Percentiles rank a stretch among this genome's conserved stretches.
Conservation (phyloP, 2,888 invertebrate genomes). For the Corythucha ciliata region DNA sequence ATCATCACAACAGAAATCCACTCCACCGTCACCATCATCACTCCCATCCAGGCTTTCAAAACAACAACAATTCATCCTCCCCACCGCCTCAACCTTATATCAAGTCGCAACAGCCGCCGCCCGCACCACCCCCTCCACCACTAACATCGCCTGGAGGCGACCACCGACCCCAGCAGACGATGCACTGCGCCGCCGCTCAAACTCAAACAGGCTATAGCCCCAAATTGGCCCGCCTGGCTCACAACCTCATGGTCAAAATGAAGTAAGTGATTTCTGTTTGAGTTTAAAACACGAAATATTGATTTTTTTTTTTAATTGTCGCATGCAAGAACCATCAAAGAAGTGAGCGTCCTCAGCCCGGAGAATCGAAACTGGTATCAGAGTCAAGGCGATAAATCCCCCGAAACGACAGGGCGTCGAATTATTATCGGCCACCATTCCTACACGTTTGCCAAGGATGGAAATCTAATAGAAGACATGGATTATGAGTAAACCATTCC, state of each 20-base stretch:
- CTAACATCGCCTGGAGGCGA: no score
- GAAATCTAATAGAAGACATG: conserved; percentile 39
- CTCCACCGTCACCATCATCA: conserved; percentile 16
- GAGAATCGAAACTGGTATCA: conserved; percentile 41
- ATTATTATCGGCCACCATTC: conserved; percentile 40
- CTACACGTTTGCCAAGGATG: conserved; percentile 40
- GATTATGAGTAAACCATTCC: no score
- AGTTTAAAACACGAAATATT: conserved; percentile 7
- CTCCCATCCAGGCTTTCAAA: no score
- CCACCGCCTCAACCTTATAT: conserved; percentile 22
- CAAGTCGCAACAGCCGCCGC: neutral
- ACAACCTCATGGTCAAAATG: conserved; percentile 36
- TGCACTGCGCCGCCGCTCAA: conserved; percentile 20
- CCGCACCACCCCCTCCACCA: conserved; percentile 7
- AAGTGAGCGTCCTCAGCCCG: conserved; percentile 39
- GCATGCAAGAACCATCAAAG: conserved; percentile 23
- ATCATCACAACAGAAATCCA: no score
- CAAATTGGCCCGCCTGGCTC: conserved; percentile 36
- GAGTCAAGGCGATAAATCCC: conserved; percentile 39
- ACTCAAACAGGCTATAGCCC: conserved; percentile 19
- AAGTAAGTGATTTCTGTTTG: conserved; percentile 27
- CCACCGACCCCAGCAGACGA: conserved; percentile 22
- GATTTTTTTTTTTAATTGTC: conserved; percentile 22
- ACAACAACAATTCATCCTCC: no score
- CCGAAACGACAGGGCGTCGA: conserved; percentile 37